Evolutionary conservation across 2,797 vertebrate genomes (phyloP), one percentile per base, ranked within the genome.

Genomic region (Coluber constrictor): DNA sequence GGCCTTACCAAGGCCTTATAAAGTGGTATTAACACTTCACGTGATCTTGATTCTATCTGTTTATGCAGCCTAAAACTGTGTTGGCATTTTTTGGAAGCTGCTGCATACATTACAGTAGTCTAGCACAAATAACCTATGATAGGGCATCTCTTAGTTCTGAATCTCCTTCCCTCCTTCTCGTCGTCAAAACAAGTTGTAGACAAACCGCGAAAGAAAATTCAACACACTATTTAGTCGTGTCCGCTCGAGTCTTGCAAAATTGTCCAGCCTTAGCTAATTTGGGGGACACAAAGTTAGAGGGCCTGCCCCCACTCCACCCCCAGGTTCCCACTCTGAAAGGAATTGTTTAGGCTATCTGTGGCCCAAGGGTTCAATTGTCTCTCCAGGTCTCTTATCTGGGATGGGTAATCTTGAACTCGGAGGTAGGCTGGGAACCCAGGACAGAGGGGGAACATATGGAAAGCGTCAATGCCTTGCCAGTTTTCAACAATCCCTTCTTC

Each of bases 401-500:
- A 55, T 4, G 63, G 86, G 9, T 29, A 55, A 88, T 79, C 86
- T 79, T 91, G 86, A 93, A 54, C 86, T 61, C 66, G 29, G 63
- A 37, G 83, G 54, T 61, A 56, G 86, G 56, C n/a, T 51, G 15
- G 37, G 12, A 54, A 87, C 87, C 83, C 11, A 51, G 12, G 23
- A 7, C 37, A 18, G 90, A 10, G 88, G 3, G n/a, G 2, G 3
- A 2, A 55, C 54, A 59, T 60, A 54, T 56, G 15, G 43, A 61
- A 86, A 59, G 16, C 5, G 32, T 4, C 0, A 0, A 54, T 87
- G 0, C 5, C 51, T 89, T 91, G 5, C 4, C 2, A 16, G 15
- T 3, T 57, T 43, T 56, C 70, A 43, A 95, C 54, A 12, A 86
- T 79, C 91, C 29, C 47, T 93, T 90, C 93, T 0, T 27, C 4